Conservation (phyloP, 1,140 invertebrate species). For the Eciton burchellii region DNA sequence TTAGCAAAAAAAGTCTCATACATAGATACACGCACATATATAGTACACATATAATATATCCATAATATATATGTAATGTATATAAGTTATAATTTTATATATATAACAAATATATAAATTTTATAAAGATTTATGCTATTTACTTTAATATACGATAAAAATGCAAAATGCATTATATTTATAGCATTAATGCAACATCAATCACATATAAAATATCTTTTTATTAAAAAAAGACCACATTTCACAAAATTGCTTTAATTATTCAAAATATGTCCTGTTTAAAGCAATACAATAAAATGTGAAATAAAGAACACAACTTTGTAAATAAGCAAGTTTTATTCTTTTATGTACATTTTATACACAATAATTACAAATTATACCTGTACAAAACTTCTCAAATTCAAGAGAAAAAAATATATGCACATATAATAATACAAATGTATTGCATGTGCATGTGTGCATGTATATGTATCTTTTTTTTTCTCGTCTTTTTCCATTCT, state of each 20-base stretch:
- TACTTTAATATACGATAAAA: no score
- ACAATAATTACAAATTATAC: conserved; percentile 34
- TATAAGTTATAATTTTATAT: neutral
- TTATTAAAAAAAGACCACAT: neutral
- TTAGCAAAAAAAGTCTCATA: neutral
- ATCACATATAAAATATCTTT: neutral
- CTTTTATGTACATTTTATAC: conserved; percentile 62
- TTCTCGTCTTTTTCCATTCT: neutral
- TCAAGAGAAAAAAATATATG: neutral
- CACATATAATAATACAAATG: no score
- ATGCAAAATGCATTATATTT: neutral
- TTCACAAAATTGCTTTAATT: neutral
- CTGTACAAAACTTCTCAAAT: conserved; percentile 1
- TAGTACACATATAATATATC: neutral
- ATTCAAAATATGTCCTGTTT: neutral
- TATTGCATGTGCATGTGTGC: no score
- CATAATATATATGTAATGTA: no score
- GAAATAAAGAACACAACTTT: conserved; percentile 72
- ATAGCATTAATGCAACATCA: neutral
- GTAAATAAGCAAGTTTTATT: conserved; percentile 64
- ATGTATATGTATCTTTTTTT: neutral
- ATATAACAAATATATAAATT: no score
- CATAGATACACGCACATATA: neutral
- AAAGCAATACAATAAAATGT: conserved; percentile 15
- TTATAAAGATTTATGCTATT: no score